Conservation (phyloP, 2,113 vertebrate genomes). For the Mohoua ochrocephala region DNA sequence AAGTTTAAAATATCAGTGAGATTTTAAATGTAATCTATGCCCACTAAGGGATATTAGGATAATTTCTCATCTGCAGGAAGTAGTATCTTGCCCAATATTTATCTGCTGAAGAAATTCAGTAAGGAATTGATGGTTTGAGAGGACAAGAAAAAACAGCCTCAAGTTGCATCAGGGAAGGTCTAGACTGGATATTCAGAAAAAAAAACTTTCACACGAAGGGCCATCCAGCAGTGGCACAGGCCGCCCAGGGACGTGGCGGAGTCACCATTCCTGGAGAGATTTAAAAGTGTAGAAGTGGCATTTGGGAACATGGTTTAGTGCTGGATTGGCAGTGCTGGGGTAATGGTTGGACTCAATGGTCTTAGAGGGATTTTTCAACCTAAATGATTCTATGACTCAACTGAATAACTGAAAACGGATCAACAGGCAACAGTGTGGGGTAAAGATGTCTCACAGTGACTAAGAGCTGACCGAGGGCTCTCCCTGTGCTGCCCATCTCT, state of each 20-base stretch:
- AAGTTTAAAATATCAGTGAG: not conserved
- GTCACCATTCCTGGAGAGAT: not conserved
- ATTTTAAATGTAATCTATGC: not conserved
- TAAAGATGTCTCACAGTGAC: not conserved
- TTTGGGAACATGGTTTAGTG: not conserved
- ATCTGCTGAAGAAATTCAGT: not conserved
- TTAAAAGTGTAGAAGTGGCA: not conserved
- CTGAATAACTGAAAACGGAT: not conserved
- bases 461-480: not conserved
- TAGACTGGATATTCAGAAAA: not conserved
- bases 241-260: not conserved
- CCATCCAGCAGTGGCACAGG: not conserved
- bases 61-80: not conserved
- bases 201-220: not conserved
- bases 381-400: not conserved
- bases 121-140: not conserved
- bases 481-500: not conserved
- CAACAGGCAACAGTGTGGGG: not conserved
- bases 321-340: not conserved
- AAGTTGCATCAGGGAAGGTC: not conserved
- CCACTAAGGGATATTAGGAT: not conserved
- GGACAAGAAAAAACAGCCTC: not conserved
- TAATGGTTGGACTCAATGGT: rapidly evolving
- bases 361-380: not conserved
- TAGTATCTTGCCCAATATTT: not conserved